A percentile compares a stretch with the other conserved stretches of the same genome.
Evolutionary conservation across 2,113 vertebrate species (phyloP).

Genomic region (Scophthalmus maximus): DNA sequence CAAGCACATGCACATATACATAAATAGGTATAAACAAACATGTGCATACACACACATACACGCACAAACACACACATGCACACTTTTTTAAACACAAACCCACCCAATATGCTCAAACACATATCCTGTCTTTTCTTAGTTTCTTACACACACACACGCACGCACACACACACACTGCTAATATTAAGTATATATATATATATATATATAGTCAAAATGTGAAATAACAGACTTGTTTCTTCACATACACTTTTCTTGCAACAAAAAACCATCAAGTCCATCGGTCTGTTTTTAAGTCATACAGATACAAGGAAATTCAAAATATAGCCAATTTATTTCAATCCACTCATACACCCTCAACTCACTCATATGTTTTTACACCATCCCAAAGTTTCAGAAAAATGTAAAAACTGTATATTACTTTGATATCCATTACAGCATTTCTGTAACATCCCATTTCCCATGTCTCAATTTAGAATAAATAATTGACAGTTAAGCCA

Average conservation of each 20-base stretch:
- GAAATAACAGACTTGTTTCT: conserved; percentile 17
- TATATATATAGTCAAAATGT: conserved; percentile 18
- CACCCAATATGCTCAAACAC: conserved; percentile 63
- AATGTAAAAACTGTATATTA: conserved; percentile 10
- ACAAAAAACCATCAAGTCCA: conserved; percentile 10
- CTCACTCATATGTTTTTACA: conserved; percentile 26
- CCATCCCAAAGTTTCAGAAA: conserved; percentile 22
- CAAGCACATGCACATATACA: too few species aligned
- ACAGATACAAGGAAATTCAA: conserved; percentile 40
- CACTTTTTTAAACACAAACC: conserved; percentile 69
- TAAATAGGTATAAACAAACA: conserved; percentile 1
- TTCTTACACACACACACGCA: conserved; percentile 31
- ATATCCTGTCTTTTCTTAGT: conserved; percentile 66
- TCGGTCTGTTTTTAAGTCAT: conserved; percentile 38
- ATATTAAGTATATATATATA: too few species aligned
- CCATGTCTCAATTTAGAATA: background rate
- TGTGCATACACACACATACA: conserved; percentile 14
- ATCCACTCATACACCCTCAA: conserved; percentile 14
- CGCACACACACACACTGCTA: conserved; percentile 29
- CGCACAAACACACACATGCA: conserved; percentile 46
- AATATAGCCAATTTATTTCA: conserved; percentile 62
- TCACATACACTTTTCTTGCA: background rate
- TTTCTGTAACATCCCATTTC: background rate
- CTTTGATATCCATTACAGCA: too few species aligned
- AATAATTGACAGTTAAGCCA: background rate